These are phyloP conservation scores for Heterodera schachtii DNA, from an alignment of 1,140 invertebrate species.

Conservation along the genomic window DNA sequence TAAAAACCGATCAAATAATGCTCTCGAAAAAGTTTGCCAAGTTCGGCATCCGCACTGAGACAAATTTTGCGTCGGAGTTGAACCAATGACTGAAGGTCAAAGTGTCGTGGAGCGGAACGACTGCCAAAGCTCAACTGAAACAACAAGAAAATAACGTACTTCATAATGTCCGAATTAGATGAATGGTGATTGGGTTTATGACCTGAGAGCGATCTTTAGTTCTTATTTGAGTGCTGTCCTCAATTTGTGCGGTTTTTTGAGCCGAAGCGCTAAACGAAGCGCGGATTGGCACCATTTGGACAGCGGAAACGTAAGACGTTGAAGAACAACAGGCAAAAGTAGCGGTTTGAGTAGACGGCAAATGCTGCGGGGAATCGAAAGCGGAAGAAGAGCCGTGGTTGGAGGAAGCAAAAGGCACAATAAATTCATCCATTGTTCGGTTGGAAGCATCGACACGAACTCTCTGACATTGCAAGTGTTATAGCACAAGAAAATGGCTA, in stretches of 20 bases:
- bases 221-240: conserved; percentile 11
- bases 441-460: conserved; percentile 34
- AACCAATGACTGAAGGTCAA: conserved; percentile 35
- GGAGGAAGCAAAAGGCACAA: conserved; percentile 1
- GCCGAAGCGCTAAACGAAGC: not conserved
- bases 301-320: not conserved
- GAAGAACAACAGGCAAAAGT: not conserved
- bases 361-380: not conserved
- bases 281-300: conserved; percentile 20
- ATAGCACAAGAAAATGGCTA: too few species aligned
- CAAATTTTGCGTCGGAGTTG: conserved; percentile 36
- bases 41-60: conserved; percentile 29
- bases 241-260: conserved; percentile 2
- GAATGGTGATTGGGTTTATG: not conserved
- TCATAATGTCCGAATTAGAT: not conserved
- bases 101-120: conserved; percentile 30
- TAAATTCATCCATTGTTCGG: conserved; percentile 35
- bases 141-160: not conserved
- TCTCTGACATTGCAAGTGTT: conserved; percentile 17
- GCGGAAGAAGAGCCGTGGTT: not conserved
- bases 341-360: conserved; percentile 7
- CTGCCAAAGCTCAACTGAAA: conserved; percentile 1
- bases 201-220: not conserved
- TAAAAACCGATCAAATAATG: conserved; percentile 40
- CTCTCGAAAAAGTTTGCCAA: conserved; percentile 35